Evolutionary conservation across 2,113 vertebrate species (phyloP), one percentile per base, ranked within the genome.

Genomic region (Columbina picui): DNA sequence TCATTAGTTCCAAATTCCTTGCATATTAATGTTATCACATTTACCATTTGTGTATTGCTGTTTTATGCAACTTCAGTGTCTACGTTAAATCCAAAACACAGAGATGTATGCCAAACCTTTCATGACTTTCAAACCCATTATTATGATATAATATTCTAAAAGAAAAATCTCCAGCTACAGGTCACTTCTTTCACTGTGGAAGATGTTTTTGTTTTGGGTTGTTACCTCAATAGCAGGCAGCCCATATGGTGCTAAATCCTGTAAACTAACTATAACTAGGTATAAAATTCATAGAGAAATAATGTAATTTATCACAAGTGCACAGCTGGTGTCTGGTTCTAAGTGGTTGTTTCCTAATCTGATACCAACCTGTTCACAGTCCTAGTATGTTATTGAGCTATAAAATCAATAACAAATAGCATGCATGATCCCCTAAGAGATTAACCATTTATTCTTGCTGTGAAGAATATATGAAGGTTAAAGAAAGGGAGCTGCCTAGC

Each of bases 381-480:
- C 68, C 49, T 96, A 67, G 87, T 96, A 84, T 70, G 82, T 96
- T 97, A 97, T 91, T 94, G 96, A 97, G 96, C 94, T 97, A 92
- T 97, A 96, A 97, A 98, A 98, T 97, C 97, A 97, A 97, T 97
- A 98, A 89, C 94, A 98, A 96, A 98, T 97, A 97, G 36, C 67
- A 89, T 87, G 89, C 92, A 93, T 61, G 84, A 96, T 98, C 97
- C 96, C 92, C 87, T 60, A 91, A 95, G 97, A 97, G 96, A 98
- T 97, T 96, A 98, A 93, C 91, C 21, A 30, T 96, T 97, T 96
- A 94, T 97, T 97, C 89, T 84, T 94, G 65, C 89, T 94, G 93
- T 95, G 97, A 97, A 98, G 96, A 98, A 91, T 95, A 97, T 97
- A 90, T 96, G 94, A 98, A 98, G 95, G 98, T 97, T 90, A 93